Percentiles rank a stretch among this genome's conserved stretches.
These are phyloP conservation scores for Lipotes vexillifer DNA, from an alignment of 2,113 vertebrate species.

Conservation along the genomic window DNA sequence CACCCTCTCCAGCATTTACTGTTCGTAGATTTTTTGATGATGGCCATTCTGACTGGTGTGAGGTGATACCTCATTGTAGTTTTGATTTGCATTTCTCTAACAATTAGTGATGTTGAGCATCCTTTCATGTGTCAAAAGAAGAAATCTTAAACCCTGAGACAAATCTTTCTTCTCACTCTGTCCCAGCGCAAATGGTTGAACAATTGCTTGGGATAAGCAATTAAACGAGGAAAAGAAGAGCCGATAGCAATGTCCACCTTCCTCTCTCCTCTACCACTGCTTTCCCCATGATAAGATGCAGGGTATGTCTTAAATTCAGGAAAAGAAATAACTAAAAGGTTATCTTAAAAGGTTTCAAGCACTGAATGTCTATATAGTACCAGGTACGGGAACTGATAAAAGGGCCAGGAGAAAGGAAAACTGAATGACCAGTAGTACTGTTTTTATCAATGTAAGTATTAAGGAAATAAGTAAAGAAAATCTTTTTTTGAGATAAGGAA, in stretches of 20 bases:
- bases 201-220: not conserved
- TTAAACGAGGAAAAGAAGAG: not conserved
- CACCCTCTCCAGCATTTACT: no score
- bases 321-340: not conserved
- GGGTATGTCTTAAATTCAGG: not conserved
- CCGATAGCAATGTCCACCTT: no score
- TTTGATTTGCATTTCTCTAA: no score
- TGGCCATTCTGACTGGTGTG: no score
- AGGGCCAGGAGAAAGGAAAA: not conserved
- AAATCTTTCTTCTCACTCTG: not conserved
- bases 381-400: not conserved
- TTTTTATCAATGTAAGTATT: not conserved
- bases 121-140: not conserved
- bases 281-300: not conserved
- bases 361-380: not conserved
- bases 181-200: not conserved
- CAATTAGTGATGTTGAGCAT: not conserved
- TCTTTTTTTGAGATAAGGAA: not conserved
- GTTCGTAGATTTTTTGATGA: no score
- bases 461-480: not conserved
- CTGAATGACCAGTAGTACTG: not conserved
- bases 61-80: no score
- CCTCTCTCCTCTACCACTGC: not conserved
- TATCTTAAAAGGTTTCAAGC: not conserved
- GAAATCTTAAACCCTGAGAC: not conserved